Conservation (phyloP, 2,797 vertebrate species). For the Hyperoplus lanceolatus region DNA sequence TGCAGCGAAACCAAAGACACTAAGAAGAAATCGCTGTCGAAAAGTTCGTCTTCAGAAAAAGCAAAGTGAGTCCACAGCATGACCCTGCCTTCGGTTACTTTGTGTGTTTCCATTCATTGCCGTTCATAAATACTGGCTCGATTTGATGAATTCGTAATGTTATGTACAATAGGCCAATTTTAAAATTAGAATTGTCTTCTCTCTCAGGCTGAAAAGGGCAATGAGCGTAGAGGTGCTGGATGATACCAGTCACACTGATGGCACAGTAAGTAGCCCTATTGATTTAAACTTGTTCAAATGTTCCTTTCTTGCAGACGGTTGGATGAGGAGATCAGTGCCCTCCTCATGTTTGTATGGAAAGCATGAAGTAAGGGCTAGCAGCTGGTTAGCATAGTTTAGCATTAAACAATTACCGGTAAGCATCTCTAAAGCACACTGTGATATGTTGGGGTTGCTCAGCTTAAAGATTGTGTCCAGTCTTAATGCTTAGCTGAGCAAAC, state of each 20-base stretch:
- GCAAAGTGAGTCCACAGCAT: conserved; percentile 72
- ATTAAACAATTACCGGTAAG: background rate
- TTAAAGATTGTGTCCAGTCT: background rate
- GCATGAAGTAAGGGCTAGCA: background rate
- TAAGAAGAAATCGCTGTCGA: conserved; percentile 87
- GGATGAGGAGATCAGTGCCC: background rate
- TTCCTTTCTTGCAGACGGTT: background rate
- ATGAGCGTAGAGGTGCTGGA: conserved; percentile 75
- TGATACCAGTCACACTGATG: conserved; percentile 54
- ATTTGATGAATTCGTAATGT: conserved; percentile 16
- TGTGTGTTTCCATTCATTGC: conserved; percentile 8
- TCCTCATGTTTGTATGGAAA: background rate
- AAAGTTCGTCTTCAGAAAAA: conserved; percentile 86
- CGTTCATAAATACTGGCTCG: background rate
- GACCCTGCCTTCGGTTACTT: conserved; percentile 26
- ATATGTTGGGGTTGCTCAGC: background rate
- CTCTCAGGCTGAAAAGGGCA: conserved; percentile 73
- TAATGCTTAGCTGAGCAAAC: background rate
- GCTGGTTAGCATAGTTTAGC: conserved; percentile 5
- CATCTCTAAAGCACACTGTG: background rate
- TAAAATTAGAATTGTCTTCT: conserved; percentile 37
- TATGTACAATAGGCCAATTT: conserved; percentile 25
- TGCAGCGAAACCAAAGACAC: conserved; percentile 89
- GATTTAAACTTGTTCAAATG: conserved; percentile 2
- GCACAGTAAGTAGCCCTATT: conserved; percentile 60